Evolutionary conservation across 2,797 vertebrate species (phyloP), one percentile per base, ranked within the genome.

Genomic region (Melanogrammus aeglefinus): DNA sequence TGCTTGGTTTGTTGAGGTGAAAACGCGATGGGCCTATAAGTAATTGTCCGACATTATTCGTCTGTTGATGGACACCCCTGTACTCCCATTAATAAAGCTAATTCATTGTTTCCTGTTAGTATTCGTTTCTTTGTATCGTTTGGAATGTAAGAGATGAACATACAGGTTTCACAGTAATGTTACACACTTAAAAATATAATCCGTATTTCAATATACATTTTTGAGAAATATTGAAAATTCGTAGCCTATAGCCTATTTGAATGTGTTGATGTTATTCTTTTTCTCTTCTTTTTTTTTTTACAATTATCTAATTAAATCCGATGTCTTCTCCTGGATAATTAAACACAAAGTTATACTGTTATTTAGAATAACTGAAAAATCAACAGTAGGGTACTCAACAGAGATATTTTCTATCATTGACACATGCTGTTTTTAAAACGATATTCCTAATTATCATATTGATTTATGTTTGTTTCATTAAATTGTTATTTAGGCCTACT

Each of bases 101-200:
- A 29, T 71, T 0, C 27, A 71, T 71, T 24, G 57, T 63, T 63
- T 76, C 71, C 51, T 78, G 27, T 31, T 31, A 71, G 27, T 29
- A 16, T 71, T 71, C 69, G 69, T 71, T 71, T 71, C 69, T 31
- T 71, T 71, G 69, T 63, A n/a, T 63, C 57, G 57, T 63, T 9
- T 63, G 18, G 57, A n/a, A 63, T 63, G 24, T n/a, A 63, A 63
- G 21, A 63, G 57, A 63, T 63, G 0, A 63, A 63, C 18, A n/a
- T 63, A 63, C 24, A n/a, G n/a, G 21, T 4, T 3, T 9, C 47
- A 57, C 47, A 21, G 47, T 18, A 21, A 57, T 57, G 18, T 18
- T 18, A 57, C 0, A 57, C 21, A 21, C 7, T 18, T 21, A 57
- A 57, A 57, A 21, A 51, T 18, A 51, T 6, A 18, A 70, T 29